These are phyloP conservation scores for Drosophila repletoides DNA, from an alignment of 1,140 invertebrate genomes.

Conservation along the genomic window DNA sequence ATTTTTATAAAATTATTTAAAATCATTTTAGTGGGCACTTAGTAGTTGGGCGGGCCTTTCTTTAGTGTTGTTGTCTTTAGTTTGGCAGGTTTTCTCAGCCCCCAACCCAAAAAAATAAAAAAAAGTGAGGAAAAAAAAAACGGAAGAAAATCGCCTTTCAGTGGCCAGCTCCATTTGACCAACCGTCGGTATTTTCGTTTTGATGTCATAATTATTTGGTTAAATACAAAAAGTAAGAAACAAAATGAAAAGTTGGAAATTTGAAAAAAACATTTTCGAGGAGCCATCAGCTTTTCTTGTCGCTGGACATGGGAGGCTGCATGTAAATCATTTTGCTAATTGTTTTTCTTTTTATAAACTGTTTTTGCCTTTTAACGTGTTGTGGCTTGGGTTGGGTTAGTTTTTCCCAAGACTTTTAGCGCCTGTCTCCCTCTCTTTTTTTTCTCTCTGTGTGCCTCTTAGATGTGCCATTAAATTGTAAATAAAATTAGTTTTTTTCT, in stretches of 20 bases:
- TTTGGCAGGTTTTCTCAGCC: constrained; percentile 18
- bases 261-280: constrained; percentile 33
- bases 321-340: constrained; percentile 76
- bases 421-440: background rate
- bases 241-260: constrained; percentile 50
- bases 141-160: background rate
- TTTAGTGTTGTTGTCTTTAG: no score
- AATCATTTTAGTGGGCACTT: constrained; percentile 79
- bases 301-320: constrained; percentile 65
- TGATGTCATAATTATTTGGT: constrained; percentile 77
- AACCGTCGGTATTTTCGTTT: constrained; percentile 61
- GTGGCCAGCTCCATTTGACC: constrained; percentile 5
- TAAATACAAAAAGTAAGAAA: constrained; percentile 55
- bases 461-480: constrained; percentile 72
- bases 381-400: constrained; percentile 3
- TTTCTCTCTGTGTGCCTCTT: background rate
- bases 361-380: constrained; percentile 20
- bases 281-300: constrained; percentile 25
- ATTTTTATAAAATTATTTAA: constrained; percentile 69
- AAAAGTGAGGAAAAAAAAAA: no score
- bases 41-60: constrained; percentile 31
- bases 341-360: constrained; percentile 59
- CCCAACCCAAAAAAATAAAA: background rate
- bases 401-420: background rate
- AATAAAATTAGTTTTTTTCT: constrained; percentile 45